Evolutionary conservation across 2,113 vertebrate species (phyloP).

Genomic region (Corythaixoides concolor): DNA sequence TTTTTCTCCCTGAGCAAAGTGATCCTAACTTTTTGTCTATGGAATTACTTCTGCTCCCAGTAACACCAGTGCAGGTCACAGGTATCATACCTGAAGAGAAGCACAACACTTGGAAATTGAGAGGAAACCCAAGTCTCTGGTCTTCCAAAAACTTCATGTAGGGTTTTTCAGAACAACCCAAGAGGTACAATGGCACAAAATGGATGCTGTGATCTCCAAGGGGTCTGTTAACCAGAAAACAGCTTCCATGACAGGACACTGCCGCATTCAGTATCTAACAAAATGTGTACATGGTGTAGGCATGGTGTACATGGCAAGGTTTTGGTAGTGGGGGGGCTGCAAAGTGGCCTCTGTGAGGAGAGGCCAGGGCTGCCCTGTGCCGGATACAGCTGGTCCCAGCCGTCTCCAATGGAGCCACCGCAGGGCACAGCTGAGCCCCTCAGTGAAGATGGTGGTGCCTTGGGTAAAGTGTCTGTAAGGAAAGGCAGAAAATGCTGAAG

Average conservation of each 20-base stretch:
- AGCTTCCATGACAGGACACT: background rate
- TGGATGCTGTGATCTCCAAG: background rate
- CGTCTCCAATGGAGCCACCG: accelerated
- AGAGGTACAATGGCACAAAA: background rate
- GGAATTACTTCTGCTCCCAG: background rate
- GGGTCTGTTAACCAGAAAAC: background rate
- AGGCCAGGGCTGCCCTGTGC: accelerated
- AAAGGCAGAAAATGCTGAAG: background rate
- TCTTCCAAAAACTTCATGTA: background rate
- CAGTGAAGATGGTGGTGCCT: background rate
- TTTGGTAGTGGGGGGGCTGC: background rate
- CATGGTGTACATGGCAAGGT: background rate
- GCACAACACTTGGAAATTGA: background rate
- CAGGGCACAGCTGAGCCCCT: background rate
- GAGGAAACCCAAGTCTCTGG: background rate
- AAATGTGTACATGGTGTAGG: background rate
- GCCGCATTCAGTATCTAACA: background rate
- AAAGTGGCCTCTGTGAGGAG: background rate
- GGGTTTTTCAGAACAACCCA: background rate
- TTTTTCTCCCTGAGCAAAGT: background rate
- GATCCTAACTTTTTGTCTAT: background rate
- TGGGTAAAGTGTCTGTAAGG: accelerated
- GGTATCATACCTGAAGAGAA: background rate
- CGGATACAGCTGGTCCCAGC: accelerated
- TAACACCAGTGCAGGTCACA: background rate